Conservation (phyloP, 2,113 vertebrate species). For the Aegotheles bennettii region DNA sequence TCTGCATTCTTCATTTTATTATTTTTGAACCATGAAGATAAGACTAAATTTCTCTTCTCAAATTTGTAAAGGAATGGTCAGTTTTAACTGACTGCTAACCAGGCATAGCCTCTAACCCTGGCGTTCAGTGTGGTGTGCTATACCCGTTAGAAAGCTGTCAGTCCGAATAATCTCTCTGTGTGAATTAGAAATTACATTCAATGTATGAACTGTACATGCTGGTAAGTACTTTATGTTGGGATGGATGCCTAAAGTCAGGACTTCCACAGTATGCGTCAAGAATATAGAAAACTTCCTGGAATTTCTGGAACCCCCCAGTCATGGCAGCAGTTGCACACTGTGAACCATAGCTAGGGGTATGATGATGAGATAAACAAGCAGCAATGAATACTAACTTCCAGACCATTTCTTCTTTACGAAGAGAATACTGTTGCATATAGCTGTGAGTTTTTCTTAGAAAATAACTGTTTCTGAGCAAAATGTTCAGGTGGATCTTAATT, state of each 20-base stretch:
- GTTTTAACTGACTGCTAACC: neutral
- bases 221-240: neutral
- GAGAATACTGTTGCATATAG: neutral
- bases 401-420: neutral
- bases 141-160: neutral
- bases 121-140: neutral
- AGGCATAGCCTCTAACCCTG: neutral
- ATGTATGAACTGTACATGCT: neutral
- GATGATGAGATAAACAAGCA: neutral
- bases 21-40: neutral
- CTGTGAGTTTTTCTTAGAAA: neutral
- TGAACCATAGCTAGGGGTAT: neutral
- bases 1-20: neutral
- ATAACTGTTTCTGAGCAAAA: neutral
- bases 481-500: neutral
- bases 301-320: conserved; percentile 33
- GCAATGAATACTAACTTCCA: neutral
- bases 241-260: neutral
- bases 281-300: neutral
- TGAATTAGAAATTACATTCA: neutral
- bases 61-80: neutral
- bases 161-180: neutral
- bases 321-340: neutral
- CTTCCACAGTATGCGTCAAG: neutral
- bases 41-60: neutral